Base-by-base conservation (phyloP, 2,113 vertebrate genomes). In the Ochotona curzoniae region DNA sequence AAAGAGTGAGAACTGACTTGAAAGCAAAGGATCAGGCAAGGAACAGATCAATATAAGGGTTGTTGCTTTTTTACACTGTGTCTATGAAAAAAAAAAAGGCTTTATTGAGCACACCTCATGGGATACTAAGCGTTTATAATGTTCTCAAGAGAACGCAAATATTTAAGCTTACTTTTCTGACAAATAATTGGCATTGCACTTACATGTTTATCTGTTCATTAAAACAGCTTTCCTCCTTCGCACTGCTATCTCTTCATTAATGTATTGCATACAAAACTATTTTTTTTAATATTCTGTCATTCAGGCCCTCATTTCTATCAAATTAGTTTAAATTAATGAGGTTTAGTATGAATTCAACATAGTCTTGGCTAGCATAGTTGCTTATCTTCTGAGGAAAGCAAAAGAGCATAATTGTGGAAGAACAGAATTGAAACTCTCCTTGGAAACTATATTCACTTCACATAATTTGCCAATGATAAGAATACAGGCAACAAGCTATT, bases 401-500 rank as follows among this genome's bases (percentile, higher is more conserved):
- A 92, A 95, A 64, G 28, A 18, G 23, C 54, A 87, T 97, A 96
- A 97, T 92, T 97, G 93, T 95, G 70, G 64, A 93, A 93, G 35
- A 73, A 44, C 95, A 97, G 94, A 97, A 97, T 94, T 73, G 93
- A 67, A 83, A 93, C 93, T 94, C 94, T 92, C 92, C 47, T 69
- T 66, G 89, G 70, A 96, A 97, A 94, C 93, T 61, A 28, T 64
- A 87, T 92, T 96, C 91, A 87, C 96, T 96, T 2, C 12, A 4
- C 89, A 64, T 44, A 94, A 95, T 96, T 96, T 96, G 93, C 91
- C 96, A 97, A 97, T 97, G 96, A 96, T 0, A 1, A 54, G 84
- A 87, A 96, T 66, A 25, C n/a, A 26, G 11, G 38, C 28, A 30
- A 67, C 35, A 67, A 12, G 30, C 44, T 78, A 78, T 66, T 67